Percentiles rank a stretch among this genome's conserved stretches.
Conservation (phyloP, 2,797 vertebrate species). For the Diglossa cyanea region DNA sequence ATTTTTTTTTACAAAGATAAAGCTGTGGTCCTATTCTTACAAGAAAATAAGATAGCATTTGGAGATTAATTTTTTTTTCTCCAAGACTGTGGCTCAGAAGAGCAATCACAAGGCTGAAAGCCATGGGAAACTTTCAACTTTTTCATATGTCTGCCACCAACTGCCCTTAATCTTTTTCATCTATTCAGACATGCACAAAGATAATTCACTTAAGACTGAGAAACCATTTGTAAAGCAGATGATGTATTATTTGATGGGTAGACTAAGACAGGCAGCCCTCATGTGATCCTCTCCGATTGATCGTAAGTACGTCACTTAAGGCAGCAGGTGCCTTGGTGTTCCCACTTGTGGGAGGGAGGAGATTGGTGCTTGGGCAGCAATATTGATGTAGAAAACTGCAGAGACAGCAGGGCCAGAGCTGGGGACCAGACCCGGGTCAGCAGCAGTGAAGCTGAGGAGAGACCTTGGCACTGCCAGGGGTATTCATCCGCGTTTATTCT, state of each 20-base stretch:
- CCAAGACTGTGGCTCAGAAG: not conserved
- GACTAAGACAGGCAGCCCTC: not conserved
- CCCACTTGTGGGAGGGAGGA: not conserved
- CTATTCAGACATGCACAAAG: not conserved
- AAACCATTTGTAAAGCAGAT: not conserved
- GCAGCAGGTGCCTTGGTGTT: accelerated
- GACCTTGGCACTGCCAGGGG: not conserved
- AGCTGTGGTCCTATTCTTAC: not conserved
- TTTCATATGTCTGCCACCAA: not conserved
- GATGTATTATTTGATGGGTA: not conserved
- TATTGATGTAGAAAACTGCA: not conserved
- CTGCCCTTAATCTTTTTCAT: not conserved
- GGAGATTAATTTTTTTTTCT: not conserved
- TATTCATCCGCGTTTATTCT: not conserved
- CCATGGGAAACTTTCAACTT: not conserved
- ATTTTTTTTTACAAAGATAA: not conserved
- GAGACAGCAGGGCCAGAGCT: not conserved
- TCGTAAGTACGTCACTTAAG: accelerated
- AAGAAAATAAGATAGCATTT: not conserved
- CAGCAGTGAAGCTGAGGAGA: not conserved
- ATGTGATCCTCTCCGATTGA: not conserved
- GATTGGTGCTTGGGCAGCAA: not conserved
- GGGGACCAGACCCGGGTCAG: accelerated
- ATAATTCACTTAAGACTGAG: not conserved
- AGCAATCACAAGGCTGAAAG: not conserved